These are phyloP conservation scores for Oscheius sp. DNA, from an alignment of 2,888 invertebrate genomes.

Conservation along the genomic window DNA sequence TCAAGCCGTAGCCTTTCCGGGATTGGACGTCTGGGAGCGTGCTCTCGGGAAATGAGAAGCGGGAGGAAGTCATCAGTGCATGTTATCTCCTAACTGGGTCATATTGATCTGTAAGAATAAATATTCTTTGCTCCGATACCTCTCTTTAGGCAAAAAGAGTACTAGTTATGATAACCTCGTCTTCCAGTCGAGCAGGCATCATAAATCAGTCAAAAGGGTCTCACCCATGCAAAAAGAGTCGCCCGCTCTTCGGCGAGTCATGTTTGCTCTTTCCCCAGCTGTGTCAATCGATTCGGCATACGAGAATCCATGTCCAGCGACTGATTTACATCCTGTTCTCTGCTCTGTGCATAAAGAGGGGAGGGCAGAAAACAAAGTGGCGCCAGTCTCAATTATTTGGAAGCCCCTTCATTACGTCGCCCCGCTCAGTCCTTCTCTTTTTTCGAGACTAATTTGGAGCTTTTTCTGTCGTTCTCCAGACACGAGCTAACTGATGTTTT, in stretches of 20 bases:
- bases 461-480: background rate
- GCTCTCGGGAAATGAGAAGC: slow-evolving; percentile 39
- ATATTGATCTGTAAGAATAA: slow-evolving; percentile 12
- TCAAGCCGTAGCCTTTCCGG: slow-evolving; percentile 55
- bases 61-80: background rate
- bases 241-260: background rate
- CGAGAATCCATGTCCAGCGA: background rate
- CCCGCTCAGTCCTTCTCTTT: background rate
- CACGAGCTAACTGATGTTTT: too few relatives aligned
- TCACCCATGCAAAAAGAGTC: slow-evolving; percentile 1
- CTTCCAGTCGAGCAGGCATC: too few relatives aligned
- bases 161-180: too few relatives aligned
- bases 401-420: too few relatives aligned
- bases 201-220: background rate
- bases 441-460: background rate
- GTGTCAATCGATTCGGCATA: slow-evolving; percentile 20
- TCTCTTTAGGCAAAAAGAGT: too few relatives aligned
- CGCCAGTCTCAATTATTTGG: background rate
- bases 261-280: slow-evolving; percentile 19
- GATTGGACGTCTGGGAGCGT: slow-evolving; percentile 54
- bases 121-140: background rate
- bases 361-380: slow-evolving; percentile 8
- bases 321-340: background rate
- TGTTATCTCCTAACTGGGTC: background rate
- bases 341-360: background rate